These are phyloP conservation scores for Thymelicus acteon DNA, from an alignment of 2,888 invertebrate genomes.

Conservation along the genomic window DNA sequence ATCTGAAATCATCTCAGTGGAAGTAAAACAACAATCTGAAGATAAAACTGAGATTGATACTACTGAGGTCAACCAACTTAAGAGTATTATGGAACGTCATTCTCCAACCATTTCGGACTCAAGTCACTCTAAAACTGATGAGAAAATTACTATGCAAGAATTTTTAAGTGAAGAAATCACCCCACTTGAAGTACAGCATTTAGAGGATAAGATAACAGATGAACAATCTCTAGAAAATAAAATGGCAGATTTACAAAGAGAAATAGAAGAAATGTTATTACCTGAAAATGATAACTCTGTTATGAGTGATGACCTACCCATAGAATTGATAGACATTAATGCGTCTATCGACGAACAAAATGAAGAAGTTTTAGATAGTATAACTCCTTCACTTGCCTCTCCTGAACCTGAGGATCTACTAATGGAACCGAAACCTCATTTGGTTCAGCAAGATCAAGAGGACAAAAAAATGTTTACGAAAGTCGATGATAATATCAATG, in stretches of 20 bases:
- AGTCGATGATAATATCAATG: slow-evolving; percentile 61
- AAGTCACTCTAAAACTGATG: slow-evolving; percentile 17
- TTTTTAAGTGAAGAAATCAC: slow-evolving; percentile 50
- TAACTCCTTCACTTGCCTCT: slow-evolving; percentile 66
- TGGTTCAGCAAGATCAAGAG: neutral
- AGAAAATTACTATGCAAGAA: slow-evolving; percentile 38
- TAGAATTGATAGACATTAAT: slow-evolving; percentile 63
- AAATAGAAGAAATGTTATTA: slow-evolving; percentile 78
- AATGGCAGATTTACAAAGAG: slow-evolving; percentile 79
- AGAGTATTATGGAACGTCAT: neutral
- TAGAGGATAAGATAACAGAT: slow-evolving; percentile 58
- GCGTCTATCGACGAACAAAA: slow-evolving; percentile 59
- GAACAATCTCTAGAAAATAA: slow-evolving; percentile 76
- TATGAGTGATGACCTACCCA: slow-evolving; percentile 65
- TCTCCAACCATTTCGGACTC: neutral
- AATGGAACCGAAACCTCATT: slow-evolving; percentile 31
- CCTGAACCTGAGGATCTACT: slow-evolving; percentile 62
- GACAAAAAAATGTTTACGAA: slow-evolving; percentile 45
- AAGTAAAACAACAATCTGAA: slow-evolving; percentile 50
- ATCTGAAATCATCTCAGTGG: slow-evolving; percentile 61
- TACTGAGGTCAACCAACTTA: slow-evolving; percentile 16
- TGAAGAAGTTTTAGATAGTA: slow-evolving; percentile 64
- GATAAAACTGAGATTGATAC: slow-evolving; percentile 30
- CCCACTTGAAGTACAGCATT: slow-evolving; percentile 37
- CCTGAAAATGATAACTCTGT: slow-evolving; percentile 77